These are phyloP conservation scores for Protonemura montana DNA, from an alignment of 2,888 invertebrate genomes.

Conservation along the genomic window DNA sequence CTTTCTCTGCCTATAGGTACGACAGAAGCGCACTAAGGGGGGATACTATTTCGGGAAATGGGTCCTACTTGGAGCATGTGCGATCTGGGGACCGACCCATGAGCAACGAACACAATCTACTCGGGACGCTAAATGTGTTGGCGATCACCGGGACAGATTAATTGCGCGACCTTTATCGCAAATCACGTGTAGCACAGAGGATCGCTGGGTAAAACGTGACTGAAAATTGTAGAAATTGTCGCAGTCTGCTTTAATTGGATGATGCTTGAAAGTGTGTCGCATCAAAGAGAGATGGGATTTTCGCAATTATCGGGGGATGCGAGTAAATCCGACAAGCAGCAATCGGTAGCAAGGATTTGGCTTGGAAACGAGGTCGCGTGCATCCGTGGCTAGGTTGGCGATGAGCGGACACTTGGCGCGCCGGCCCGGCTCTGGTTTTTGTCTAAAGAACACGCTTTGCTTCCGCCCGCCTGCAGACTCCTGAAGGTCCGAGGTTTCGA, in stretches of 20 bases:
- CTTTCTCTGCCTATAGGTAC: not conserved
- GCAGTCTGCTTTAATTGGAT: not conserved
- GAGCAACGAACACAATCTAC: not conserved
- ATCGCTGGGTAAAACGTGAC: not conserved
- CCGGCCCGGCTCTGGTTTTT: not conserved
- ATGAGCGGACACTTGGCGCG: not conserved
- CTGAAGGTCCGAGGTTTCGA: not conserved
- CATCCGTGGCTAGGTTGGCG: not conserved
- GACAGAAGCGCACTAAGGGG: not conserved
- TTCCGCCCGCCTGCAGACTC: not conserved
- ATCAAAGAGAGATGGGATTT: not conserved
- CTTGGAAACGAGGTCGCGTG: not conserved
- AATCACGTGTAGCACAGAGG: not conserved
- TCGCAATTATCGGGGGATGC: not conserved
- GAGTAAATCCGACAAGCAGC: not conserved
- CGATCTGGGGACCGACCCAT: not conserved
- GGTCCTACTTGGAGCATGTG: not conserved
- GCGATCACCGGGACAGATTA: not conserved
- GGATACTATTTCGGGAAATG: slow-evolving; percentile 10
- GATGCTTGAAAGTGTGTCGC: not conserved
- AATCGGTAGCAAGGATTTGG: not conserved
- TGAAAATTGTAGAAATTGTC: not conserved
- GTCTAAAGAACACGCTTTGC: not conserved
- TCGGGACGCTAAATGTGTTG: not conserved
- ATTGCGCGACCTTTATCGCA: not conserved